A percentile compares a stretch with the other conserved stretches of the same genome.
These are phyloP conservation scores for Scomber colias DNA, from an alignment of 2,113 vertebrate species.

Conservation along the genomic window DNA sequence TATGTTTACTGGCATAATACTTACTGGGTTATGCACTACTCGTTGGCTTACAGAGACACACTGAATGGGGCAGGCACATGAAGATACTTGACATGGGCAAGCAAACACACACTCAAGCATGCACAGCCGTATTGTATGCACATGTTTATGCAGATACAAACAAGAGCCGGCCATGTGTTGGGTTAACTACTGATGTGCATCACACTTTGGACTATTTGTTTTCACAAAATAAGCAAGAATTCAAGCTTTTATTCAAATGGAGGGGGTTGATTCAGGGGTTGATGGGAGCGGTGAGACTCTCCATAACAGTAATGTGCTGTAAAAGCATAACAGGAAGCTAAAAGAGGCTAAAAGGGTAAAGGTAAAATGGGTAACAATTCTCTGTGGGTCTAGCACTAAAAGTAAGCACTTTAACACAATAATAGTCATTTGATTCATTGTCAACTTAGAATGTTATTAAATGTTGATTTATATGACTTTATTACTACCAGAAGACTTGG, in stretches of 20 bases:
- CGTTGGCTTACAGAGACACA: conserved; percentile 22
- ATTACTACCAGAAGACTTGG: no score
- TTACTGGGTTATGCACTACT: conserved; percentile 45
- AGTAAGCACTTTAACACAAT: background rate
- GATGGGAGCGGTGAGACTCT: no score
- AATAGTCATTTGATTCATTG: background rate
- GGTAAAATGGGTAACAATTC: background rate
- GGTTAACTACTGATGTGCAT: background rate
- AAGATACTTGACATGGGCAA: background rate
- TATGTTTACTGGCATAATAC: conserved; percentile 55
- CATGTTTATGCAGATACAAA: background rate
- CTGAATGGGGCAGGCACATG: background rate
- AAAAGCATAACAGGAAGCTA: background rate
- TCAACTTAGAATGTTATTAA: background rate
- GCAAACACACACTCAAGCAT: conserved; percentile 2
- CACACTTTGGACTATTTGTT: background rate
- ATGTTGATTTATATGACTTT: background rate
- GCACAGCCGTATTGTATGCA: background rate
- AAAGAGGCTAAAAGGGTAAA: background rate
- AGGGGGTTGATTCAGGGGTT: background rate
- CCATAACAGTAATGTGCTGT: background rate
- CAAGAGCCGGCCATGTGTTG: background rate
- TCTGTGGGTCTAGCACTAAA: background rate
- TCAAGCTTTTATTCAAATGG: background rate
- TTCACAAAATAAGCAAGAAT: background rate